Base-by-base conservation (phyloP, 2,797 vertebrate genomes). In the Phoebastria nigripes region DNA sequence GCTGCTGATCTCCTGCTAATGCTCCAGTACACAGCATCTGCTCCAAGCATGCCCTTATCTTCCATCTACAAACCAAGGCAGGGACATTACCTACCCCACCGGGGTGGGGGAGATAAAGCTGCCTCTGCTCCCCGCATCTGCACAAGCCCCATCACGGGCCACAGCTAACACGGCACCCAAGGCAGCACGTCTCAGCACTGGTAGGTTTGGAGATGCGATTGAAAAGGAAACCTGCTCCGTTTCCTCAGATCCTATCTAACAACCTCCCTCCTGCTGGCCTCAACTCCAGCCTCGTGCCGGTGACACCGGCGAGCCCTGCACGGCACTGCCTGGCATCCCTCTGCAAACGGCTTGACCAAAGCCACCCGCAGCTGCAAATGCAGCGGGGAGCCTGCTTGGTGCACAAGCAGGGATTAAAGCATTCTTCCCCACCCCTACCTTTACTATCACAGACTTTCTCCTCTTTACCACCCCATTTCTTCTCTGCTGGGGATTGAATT, bases 401-500 rank as follows among this genome's bases (percentile, higher is more conserved):
- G 61, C 79, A 15, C 39, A 2, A n/a, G 47, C 17, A 22, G 26
- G 35, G 42, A 5, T 58, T 5, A 4, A 16, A 79, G 1, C 21
- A 0, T 31, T 28, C 59, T 59, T 69, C 69, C 15, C 69, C 9
- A 29, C 29, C n/a, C 46, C 39, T 1, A 0, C 52, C 9, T 35
- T 39, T 31, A 35, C 39, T 3, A 7, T 9, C 78, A 6, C 28
- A 3, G 25, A 3, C 10, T n/a, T 71, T 12, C n/a, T n/a, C 52
- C 24, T 42, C 2, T 8, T 7, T 9, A 2, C 3, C 3, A 1
- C 2, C 4, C 0, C 3, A 0, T 25, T 35, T 13, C 31, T 46
- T 3, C 52, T 12, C 33, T 1, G 10, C 61, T 7, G 29, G 3
- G 12, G 15, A 11, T 0, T 1, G 28, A n/a, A 44, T 49, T 46